Percentiles rank a stretch among this genome's conserved stretches.
These are phyloP conservation scores for Mesaphorura yosii DNA, from an alignment of 1,140 invertebrate genomes.

Conservation along the genomic window DNA sequence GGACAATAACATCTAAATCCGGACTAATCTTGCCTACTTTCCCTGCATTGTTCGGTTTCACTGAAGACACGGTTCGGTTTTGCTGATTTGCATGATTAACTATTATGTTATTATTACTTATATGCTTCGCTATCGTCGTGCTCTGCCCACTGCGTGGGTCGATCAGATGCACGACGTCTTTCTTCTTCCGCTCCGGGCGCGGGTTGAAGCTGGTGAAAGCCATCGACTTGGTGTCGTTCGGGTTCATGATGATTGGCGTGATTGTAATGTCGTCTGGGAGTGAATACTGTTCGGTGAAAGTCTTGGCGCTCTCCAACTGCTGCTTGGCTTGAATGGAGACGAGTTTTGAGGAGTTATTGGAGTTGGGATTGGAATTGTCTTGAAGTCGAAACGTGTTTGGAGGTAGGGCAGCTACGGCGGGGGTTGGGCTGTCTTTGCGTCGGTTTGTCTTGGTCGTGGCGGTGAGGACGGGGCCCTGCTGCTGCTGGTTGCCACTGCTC, in stretches of 20 bases:
- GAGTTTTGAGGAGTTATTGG: background rate
- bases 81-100: constrained; percentile 8
- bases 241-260: constrained; percentile 20
- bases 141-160: constrained; percentile 27
- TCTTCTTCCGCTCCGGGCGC: constrained; percentile 8
- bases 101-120: constrained; percentile 21
- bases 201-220: constrained; percentile 1
- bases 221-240: constrained; percentile 3
- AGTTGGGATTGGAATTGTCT: background rate
- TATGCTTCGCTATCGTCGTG: constrained; percentile 30
- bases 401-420: constrained; percentile 10
- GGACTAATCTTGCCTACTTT: constrained; percentile 28
- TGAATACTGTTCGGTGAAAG: constrained; percentile 30
- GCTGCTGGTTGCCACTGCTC: background rate
- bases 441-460: constrained; percentile 7
- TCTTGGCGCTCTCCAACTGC: constrained; percentile 26
- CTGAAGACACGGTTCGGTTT: constrained; percentile 9
- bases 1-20: constrained; percentile 29
- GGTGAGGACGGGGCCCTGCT: constrained; percentile 1
- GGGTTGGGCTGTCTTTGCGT: constrained; percentile 12
- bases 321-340: constrained; percentile 11
- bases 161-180: constrained; percentile 29
- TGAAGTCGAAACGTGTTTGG: constrained; percentile 15
- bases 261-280: constrained; percentile 31
- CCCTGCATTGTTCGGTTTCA: constrained; percentile 23